Evolutionary conservation across 2,888 invertebrate species (phyloP).

Genomic region (Urechis unicinctus): DNA sequence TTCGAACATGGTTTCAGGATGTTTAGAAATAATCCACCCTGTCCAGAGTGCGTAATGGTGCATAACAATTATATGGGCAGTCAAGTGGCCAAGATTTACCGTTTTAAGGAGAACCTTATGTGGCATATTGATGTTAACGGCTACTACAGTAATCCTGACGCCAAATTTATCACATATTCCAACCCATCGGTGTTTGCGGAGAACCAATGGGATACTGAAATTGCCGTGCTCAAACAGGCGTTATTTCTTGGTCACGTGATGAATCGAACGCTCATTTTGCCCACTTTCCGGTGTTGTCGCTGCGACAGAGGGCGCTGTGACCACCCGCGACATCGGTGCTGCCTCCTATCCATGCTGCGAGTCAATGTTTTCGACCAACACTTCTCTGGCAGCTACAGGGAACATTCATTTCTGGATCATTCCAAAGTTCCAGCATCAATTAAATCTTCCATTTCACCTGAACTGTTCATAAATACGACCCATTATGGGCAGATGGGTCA

Average conservation of each 20-base stretch:
- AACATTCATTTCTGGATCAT: conserved; percentile 14
- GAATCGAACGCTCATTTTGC: conserved; percentile 18
- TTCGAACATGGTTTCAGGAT: conserved; percentile 15
- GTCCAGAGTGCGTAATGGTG: conserved; percentile 16
- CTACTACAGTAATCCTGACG: conserved; percentile 15
- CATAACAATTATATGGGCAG: conserved; percentile 24
- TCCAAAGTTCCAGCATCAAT: conserved; percentile 10
- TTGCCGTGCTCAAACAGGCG: conserved; percentile 15
- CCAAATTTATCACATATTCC: conserved; percentile 19
- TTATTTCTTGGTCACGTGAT: conserved; percentile 9
- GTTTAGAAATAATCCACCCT: conserved; percentile 16
- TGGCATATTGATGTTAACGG: conserved; percentile 15
- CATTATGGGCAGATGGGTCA: no score
- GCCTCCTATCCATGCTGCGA: conserved; percentile 11
- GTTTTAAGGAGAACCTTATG: conserved; percentile 20
- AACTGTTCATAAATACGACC: conserved; percentile 8
- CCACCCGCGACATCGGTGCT: conserved; percentile 10
- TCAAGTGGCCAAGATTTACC: conserved; percentile 17
- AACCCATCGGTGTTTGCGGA: conserved; percentile 14
- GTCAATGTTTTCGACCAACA: conserved; percentile 12
- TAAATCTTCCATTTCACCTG: conserved; percentile 1
- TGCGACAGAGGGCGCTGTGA: conserved; percentile 14
- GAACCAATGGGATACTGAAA: conserved; percentile 6
- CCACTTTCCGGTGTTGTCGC: conserved; percentile 20
- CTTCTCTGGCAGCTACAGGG: conserved; percentile 12